Percentiles rank a stretch among this genome's conserved stretches.
phyloP scores from a whole-genome alignment of 2,797 vertebrate species.

The Astyanax mexicanus region DNA sequence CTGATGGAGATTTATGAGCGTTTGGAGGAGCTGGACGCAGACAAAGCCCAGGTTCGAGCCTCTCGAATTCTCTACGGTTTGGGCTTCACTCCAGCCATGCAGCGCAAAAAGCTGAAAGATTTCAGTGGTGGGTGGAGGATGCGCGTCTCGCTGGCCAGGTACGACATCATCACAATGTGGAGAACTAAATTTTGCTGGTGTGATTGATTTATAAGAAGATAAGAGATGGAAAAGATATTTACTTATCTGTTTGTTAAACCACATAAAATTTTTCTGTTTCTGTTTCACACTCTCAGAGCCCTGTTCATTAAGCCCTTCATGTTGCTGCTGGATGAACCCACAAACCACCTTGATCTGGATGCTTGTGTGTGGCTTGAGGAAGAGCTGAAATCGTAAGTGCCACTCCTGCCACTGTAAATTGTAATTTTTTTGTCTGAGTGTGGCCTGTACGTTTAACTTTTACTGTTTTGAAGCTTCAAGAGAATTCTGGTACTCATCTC shows the following conservation, averaged over 20 bases:
- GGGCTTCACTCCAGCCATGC: conserved; percentile 91
- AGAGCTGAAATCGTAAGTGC: conserved; percentile 92
- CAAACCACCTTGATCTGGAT: conserved; percentile 96
- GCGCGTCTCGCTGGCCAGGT: conserved; percentile 96
- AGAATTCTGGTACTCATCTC: conserved; percentile 96
- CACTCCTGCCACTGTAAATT: neutral
- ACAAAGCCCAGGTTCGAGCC: conserved; percentile 92
- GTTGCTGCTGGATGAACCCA: conserved; percentile 96
- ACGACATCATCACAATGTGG: neutral
- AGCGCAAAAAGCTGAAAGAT: conserved; percentile 93
- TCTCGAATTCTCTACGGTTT: conserved; percentile 92
- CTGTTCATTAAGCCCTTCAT: conserved; percentile 98
- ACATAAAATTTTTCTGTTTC: neutral
- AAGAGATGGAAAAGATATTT: neutral
- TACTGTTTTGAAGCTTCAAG: conserved; percentile 84
- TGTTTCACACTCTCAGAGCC: conserved; percentile 76
- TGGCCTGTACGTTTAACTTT: neutral
- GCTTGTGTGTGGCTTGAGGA: conserved; percentile 98
- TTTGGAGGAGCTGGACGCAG: conserved; percentile 95
- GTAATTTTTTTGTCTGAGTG: neutral
- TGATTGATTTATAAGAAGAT: neutral
- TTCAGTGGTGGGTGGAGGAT: conserved; percentile 98
- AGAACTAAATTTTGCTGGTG: neutral
- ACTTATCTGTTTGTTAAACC: neutral
- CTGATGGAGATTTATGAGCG: conserved; percentile 95